Percentiles rank a stretch among this genome's conserved stretches.
Conservation (phyloP, 2,113 vertebrate species). For the Pseudopipra pipra region DNA sequence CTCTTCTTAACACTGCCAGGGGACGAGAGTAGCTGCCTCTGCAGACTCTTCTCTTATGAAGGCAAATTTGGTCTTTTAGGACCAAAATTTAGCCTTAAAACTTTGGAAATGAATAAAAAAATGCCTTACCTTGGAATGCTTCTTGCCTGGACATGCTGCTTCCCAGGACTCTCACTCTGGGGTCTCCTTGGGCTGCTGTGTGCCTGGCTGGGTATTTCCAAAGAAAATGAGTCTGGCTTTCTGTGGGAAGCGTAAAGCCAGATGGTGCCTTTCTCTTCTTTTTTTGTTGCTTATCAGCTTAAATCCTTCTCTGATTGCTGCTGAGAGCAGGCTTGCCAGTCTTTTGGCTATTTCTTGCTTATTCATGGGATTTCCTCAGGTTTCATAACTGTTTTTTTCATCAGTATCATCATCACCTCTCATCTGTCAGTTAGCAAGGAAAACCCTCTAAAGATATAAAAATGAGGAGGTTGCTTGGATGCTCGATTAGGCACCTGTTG, state of each 20-base stretch:
- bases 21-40: not conserved
- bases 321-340: not conserved
- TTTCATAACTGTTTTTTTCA: not conserved
- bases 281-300: not conserved
- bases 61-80: not conserved
- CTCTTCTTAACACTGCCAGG: not conserved
- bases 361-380: not conserved
- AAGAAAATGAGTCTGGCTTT: not conserved
- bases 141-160: not conserved
- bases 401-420: constrained; percentile 13
- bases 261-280: not conserved
- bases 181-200: not conserved
- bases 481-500: constrained; percentile 59
- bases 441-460: constrained; percentile 10
- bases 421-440: not conserved
- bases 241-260: not conserved
- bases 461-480: constrained; percentile 21
- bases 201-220: not conserved
- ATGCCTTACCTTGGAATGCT: not conserved
- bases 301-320: not conserved
- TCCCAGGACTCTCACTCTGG: not conserved
- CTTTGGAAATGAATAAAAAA: not conserved
- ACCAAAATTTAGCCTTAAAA: not conserved
- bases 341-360: constrained; percentile 6
- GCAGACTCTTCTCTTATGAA: not conserved